Base-by-base conservation (phyloP, 2,888 invertebrate genomes). In the Platycnemis pennipes region DNA sequence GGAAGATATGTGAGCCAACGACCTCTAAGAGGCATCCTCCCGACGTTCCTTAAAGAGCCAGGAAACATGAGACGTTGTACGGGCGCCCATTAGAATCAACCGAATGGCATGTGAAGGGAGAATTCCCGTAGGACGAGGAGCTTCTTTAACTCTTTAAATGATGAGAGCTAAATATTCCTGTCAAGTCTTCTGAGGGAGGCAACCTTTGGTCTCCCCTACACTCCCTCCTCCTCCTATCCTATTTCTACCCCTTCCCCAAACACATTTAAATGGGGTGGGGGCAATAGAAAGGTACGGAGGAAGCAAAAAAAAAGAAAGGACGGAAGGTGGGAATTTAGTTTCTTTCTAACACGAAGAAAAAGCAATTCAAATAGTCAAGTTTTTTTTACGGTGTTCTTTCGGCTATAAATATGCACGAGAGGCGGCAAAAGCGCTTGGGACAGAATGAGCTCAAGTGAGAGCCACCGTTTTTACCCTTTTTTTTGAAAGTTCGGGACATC, bases 331-430 rank as follows among this genome's bases (percentile, higher is more conserved):
- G 77, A 37, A 77, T 37, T 77, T 37, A 31, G 77, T 16, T 77
- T 77, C 77, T 77, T 37, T 77, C 77, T 77, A 77, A 77, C 31
- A 37, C 77, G 77, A 37, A 77, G 77, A 37, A 77, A 77, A 37
- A 16, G 77, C 37, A 37, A 77, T 77, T 37, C 77, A 77, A 77
- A 37, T 37, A 77, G 77, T 77, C 37, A 77, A 77, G 31, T 37
- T 37, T 11, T 77, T 77, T 77, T 77, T 77, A 77, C 13, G 77
- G 31, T 77, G 37, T 77, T 37, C 37, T 37, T 37, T 77, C 77
- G 77, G 31, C 77, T 37, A 77, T 77, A 77, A 77, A 77, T 77
- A 77, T 77, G 37, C 37, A 77, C 8, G 16, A 77, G 31, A 37
- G 77, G 77, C 77, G 77, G 37, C n/a, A n/a, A 3, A 77, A 26